These are phyloP conservation scores for Chloroceryle aenea DNA, from an alignment of 2,113 vertebrate genomes.

Conservation along the genomic window DNA sequence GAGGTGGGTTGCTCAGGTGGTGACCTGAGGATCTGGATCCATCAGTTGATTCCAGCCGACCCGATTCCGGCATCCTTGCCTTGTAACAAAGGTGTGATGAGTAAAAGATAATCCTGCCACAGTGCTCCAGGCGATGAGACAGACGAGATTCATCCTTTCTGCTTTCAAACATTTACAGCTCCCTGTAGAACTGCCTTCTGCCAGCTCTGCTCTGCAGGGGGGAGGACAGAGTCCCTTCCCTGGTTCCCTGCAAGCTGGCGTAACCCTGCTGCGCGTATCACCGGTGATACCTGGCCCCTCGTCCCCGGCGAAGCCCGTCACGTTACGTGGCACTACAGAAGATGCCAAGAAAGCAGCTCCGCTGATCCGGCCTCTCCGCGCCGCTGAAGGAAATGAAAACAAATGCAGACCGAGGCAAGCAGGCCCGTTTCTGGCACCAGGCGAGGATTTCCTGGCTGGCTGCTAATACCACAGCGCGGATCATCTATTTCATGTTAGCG, in stretches of 20 bases:
- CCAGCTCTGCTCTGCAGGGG: neutral
- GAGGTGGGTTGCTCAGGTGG: neutral
- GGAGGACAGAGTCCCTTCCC: neutral
- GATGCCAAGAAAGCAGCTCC: neutral
- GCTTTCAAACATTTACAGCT: neutral
- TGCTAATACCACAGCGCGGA: neutral
- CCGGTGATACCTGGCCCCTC: neutral
- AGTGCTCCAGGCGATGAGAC: neutral
- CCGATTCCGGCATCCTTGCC: neutral
- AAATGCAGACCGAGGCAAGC: neutral
- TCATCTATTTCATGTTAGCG: neutral
- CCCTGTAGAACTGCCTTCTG: neutral
- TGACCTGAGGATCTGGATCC: neutral
- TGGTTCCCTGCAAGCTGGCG: neutral
- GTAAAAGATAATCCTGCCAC: neutral
- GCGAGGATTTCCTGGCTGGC: slow-evolving; percentile 31
- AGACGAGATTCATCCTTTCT: neutral
- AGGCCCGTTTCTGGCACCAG: neutral
- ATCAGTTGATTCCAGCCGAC: neutral
- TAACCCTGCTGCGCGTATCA: neutral
- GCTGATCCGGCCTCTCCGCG: neutral
- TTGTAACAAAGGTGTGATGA: neutral
- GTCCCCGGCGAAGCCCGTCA: neutral
- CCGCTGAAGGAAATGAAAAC: slow-evolving; percentile 6
- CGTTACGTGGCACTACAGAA: neutral